Evolutionary conservation across 2,797 vertebrate species (phyloP).

Genomic region (Rhinophrynus dorsalis): DNA sequence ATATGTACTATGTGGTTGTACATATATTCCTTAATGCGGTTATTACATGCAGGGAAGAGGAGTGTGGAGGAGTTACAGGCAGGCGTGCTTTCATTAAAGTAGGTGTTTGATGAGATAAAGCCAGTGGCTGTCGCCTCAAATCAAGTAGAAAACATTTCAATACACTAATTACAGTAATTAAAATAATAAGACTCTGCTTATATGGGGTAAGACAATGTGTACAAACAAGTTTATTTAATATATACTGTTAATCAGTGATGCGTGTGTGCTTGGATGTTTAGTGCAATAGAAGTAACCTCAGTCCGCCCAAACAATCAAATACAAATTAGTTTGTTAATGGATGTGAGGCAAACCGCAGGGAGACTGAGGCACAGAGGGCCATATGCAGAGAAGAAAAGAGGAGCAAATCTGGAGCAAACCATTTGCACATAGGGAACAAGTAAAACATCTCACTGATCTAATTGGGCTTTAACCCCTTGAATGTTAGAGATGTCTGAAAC

Average conservation of each 20-base stretch:
- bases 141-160: constrained; percentile 82
- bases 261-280: constrained; percentile 79
- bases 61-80: too few relatives aligned
- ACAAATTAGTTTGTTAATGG: constrained; percentile 80
- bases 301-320: constrained; percentile 83
- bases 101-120: constrained; percentile 76
- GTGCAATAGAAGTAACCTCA: constrained; percentile 78
- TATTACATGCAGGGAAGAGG: too few relatives aligned
- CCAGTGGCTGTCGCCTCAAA: constrained; percentile 77
- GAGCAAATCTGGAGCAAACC: too few relatives aligned
- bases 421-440: too few relatives aligned
- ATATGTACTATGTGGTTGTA: neutral
- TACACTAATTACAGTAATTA: constrained; percentile 83
- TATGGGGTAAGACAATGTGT: constrained; percentile 84
- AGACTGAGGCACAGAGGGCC: constrained; percentile 72
- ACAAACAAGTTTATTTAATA: constrained; percentile 85
- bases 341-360: constrained; percentile 74
- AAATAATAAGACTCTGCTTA: constrained; percentile 80
- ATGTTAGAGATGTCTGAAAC: too few relatives aligned
- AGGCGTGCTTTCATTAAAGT: constrained; percentile 67
- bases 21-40: neutral
- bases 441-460: too few relatives aligned
- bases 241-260: constrained; percentile 83
- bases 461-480: constrained; percentile 71
- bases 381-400: constrained; percentile 57